Evolutionary conservation across 2,797 vertebrate species (phyloP).

Genomic region (Margarornis squamiger): DNA sequence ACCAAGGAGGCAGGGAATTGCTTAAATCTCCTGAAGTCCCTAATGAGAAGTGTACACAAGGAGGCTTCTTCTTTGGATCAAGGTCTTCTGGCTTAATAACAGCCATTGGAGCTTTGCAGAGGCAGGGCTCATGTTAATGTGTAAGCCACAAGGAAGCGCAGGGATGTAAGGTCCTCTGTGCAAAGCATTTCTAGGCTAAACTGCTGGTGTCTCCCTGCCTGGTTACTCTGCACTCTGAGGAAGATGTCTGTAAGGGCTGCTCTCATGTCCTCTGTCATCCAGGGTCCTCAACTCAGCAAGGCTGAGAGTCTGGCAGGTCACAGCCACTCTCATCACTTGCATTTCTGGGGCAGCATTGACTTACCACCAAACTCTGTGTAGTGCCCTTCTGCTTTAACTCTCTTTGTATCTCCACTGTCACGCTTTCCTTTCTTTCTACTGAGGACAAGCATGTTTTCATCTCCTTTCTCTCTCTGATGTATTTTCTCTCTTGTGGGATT

Average conservation of each 20-base stretch:
- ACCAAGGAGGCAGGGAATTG: not conserved
- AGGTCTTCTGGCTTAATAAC: not conserved
- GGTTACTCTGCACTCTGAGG: not conserved
- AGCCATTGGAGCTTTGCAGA: not conserved
- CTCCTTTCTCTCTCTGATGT: not conserved
- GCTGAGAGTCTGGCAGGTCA: not conserved
- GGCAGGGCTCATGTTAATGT: conserved; percentile 11
- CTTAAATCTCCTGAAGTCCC: not conserved
- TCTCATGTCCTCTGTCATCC: not conserved
- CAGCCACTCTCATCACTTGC: not conserved
- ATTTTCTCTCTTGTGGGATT: not conserved
- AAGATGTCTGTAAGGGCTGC: conserved; percentile 41
- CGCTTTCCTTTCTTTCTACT: not conserved
- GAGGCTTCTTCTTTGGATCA: not conserved
- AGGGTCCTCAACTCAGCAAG: not conserved
- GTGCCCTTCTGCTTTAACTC: not conserved
- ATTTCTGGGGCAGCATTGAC: not conserved
- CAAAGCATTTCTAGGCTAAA: not conserved
- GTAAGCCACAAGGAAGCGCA: conserved; percentile 8
- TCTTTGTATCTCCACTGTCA: not conserved
- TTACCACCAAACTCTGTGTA: not conserved
- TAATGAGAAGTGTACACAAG: not conserved
- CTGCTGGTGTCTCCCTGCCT: not conserved
- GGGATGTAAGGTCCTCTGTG: not conserved
- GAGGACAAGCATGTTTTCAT: not conserved